These are phyloP conservation scores for Rapana venosa DNA, from an alignment of 2,888 invertebrate species.

Conservation along the genomic window DNA sequence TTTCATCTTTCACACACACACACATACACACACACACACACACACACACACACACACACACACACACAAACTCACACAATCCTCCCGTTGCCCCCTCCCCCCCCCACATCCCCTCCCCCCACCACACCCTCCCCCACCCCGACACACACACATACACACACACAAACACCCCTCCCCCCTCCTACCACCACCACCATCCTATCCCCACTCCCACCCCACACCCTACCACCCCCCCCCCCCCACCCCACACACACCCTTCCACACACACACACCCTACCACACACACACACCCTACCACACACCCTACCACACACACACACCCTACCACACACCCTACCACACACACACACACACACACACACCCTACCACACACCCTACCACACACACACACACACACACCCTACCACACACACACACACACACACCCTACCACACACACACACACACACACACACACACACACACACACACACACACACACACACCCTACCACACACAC, in stretches of 20 bases:
- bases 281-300: background rate
- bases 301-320: background rate
- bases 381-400: constrained; percentile 1
- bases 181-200: background rate
- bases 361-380: background rate
- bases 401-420: background rate
- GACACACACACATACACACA: too few relatives aligned
- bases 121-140: too few relatives aligned
- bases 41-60: background rate
- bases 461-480: background rate
- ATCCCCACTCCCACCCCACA: background rate
- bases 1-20: too few relatives aligned
- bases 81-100: too few relatives aligned
- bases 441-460: background rate
- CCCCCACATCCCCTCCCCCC: too few relatives aligned
- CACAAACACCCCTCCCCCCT: background rate
- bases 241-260: background rate
- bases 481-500: background rate
- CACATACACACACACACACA: background rate
- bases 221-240: background rate
- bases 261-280: background rate
- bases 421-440: background rate
- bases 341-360: background rate
- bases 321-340: background rate
- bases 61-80: background rate